phyloP scores from a whole-genome alignment of 2,113 vertebrate species.

The Peromyscus californicus region DNA sequence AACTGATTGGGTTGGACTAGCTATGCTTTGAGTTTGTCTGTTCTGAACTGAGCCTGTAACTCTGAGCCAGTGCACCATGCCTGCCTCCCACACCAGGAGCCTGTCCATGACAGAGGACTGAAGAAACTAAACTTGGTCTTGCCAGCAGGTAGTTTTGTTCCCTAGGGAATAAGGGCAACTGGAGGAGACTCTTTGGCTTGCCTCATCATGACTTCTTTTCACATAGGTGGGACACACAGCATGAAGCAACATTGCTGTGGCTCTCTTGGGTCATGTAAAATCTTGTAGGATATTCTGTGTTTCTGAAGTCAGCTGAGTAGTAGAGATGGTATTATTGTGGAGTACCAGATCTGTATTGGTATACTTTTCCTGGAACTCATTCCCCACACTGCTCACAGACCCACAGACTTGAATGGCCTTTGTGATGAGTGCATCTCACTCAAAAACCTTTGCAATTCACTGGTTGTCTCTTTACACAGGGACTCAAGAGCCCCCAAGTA shows the following conservation, averaged over 20 bases:
- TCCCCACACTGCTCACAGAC: neutral
- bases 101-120: neutral
- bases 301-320: neutral
- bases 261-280: neutral
- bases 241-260: neutral
- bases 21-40: neutral
- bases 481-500: neutral
- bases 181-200: neutral
- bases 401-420: neutral
- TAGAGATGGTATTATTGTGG: fast-evolving
- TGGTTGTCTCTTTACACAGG: neutral
- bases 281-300: no score
- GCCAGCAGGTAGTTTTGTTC: neutral
- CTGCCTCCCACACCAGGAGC: neutral
- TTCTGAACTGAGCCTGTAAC: neutral
- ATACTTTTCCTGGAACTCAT: neutral
- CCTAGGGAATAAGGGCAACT: neutral
- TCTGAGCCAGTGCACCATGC: neutral
- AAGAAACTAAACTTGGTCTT: neutral
- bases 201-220: neutral
- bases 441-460: neutral
- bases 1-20: neutral
- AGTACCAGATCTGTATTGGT: fast-evolving
- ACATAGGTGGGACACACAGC: neutral
- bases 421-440: neutral